These are phyloP conservation scores for Ennomos fuscantarius DNA, from an alignment of 2,888 invertebrate genomes.

Conservation along the genomic window DNA sequence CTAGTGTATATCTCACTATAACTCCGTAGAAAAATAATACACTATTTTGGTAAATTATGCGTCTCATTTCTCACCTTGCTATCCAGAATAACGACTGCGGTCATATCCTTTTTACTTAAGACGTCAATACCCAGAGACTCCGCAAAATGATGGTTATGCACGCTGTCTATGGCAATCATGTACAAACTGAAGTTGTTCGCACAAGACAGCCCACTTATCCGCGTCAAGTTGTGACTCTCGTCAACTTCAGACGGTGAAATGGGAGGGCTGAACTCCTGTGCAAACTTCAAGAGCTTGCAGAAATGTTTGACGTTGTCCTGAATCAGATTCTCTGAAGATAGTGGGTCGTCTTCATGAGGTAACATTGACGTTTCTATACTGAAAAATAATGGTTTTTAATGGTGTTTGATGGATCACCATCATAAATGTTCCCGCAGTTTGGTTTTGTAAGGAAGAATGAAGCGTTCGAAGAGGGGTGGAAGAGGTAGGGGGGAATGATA, in stretches of 20 bases:
- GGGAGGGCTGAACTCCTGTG: slow-evolving; percentile 66
- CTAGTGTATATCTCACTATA: too few species aligned
- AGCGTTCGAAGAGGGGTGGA: too few species aligned
- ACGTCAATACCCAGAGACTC: slow-evolving; percentile 90
- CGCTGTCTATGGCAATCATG: slow-evolving; percentile 89
- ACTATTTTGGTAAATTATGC: too few species aligned
- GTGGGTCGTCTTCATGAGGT: slow-evolving; percentile 76
- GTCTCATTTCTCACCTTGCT: slow-evolving; percentile 83
- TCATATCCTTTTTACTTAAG: slow-evolving; percentile 84
- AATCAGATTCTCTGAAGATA: slow-evolving; percentile 82
- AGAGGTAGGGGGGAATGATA: too few species aligned
- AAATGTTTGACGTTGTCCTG: slow-evolving; percentile 68
- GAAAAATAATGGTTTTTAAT: slow-evolving; percentile 33
- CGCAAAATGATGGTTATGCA: slow-evolving; percentile 89
- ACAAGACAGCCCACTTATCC: slow-evolving; percentile 81
- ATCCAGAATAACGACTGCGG: slow-evolving; percentile 89
- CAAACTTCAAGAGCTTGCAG: slow-evolving; percentile 71
- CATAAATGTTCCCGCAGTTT: too few species aligned
- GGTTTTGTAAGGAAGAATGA: too few species aligned
- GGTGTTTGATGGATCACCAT: too few species aligned
- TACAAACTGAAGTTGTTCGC: slow-evolving; percentile 64
- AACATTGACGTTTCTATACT: slow-evolving; percentile 78
- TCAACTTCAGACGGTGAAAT: slow-evolving; percentile 55
- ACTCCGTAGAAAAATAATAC: too few species aligned
- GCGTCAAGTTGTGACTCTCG: slow-evolving; percentile 53